Percentiles rank a stretch among this genome's conserved stretches.
Conservation (phyloP, 2,113 vertebrate genomes). For the Peromyscus leucopus region DNA sequence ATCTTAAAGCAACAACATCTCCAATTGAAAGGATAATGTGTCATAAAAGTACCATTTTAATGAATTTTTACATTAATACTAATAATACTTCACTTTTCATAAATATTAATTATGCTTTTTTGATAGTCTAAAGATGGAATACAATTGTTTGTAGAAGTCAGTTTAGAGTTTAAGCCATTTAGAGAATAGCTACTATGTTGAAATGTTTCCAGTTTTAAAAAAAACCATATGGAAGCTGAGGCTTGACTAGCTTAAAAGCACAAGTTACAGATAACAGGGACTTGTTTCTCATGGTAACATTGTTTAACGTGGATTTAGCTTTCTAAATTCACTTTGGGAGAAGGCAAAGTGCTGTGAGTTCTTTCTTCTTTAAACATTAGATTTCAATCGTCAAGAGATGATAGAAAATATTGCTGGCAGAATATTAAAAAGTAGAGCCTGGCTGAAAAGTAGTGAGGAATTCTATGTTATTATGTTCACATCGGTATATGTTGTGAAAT, state of each 20-base stretch:
- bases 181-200: conserved; percentile 32
- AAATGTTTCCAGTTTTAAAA: conserved; percentile 27
- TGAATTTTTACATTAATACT: neutral
- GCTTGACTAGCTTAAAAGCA: conserved; percentile 1
- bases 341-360: neutral
- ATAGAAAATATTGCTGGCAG: conserved; percentile 20
- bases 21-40: conserved; percentile 35
- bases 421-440: conserved; percentile 27
- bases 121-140: conserved; percentile 13
- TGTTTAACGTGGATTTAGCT: conserved; percentile 39
- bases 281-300: conserved; percentile 38
- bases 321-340: conserved; percentile 26
- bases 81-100: conserved; percentile 6
- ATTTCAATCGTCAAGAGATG: conserved; percentile 21
- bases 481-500: conserved; percentile 26
- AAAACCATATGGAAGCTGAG: conserved; percentile 29
- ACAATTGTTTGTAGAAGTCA: conserved; percentile 35
- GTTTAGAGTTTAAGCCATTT: conserved; percentile 13
- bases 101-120: conserved; percentile 38
- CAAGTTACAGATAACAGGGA: conserved; percentile 33
- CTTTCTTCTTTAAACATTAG: conserved; percentile 12
- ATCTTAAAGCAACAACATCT: neutral
- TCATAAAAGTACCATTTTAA: neutral
- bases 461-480: neutral
- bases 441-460: neutral